Base-by-base conservation (phyloP, 1,140 invertebrate species). In the Cotesia chilonis region DNA sequence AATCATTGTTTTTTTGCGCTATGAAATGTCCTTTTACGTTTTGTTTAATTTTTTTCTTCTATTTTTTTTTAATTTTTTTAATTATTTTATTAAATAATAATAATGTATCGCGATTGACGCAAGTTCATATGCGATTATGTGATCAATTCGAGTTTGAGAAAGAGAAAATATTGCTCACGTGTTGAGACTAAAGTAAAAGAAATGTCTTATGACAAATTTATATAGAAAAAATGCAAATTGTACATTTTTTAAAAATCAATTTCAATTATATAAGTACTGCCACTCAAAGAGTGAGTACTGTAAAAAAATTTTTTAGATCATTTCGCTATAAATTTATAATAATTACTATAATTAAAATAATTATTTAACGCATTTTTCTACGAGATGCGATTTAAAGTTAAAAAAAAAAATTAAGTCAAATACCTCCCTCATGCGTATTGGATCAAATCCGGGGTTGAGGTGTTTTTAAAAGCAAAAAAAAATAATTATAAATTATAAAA, bases 271-370 rank as follows among this genome's bases (percentile, higher is more conserved):
- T 47, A 47, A 47, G 41, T 47, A 41, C 71, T 84, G 57, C 52
- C 67, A 68, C 36, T 41, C 17, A 4, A 41, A n/a, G 52, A 41
- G 52, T 59, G 55, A 35, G 59, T 85, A 83, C 41, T 79, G 84
- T 80, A 82, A 79, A 79, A 78, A 74, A 76, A 76, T 75, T 81
- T 78, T 82, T 79, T 76, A 70, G 70, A 76, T 74, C 59, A 72
- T 59, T 71, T 63, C 35, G 65, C 60, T 72, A 70, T 57, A 72
- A 72, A 75, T 75, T 75, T 75, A 72, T 70, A 71, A 67, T 75
- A 65, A 68, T 61, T 74, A 73, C 70, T 75, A 65, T 71, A 61
- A 71, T 74, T 70, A 51, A 47, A 47, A 47, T 47, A 47, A 47
- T 47, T 47, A 38, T 41, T 63, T 57, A 68, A 6, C 38, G 74